phyloP scores from a whole-genome alignment of 2,113 vertebrate species.

The Miniopterus natalensis region DNA sequence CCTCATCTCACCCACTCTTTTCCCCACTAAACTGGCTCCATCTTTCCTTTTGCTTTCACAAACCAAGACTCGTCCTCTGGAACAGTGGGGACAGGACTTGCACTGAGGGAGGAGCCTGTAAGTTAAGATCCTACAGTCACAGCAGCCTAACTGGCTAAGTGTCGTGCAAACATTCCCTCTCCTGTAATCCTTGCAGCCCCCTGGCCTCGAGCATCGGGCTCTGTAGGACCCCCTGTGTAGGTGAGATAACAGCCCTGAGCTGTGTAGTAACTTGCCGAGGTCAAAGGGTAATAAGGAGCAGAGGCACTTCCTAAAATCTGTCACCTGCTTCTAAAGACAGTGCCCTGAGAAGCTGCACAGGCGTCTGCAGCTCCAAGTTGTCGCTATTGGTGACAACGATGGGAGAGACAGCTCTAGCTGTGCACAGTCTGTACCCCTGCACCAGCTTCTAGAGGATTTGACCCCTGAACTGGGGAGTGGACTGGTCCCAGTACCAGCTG shows the following conservation, averaged over 20 bases:
- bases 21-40: background rate
- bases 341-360: background rate
- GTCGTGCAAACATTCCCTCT: background rate
- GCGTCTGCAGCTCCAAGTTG: background rate
- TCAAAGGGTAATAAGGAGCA: background rate
- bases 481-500: background rate
- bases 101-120: background rate
- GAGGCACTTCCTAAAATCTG: background rate
- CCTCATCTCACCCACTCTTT: too few species aligned
- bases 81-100: accelerated
- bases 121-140: background rate
- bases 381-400: background rate
- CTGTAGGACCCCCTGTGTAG: background rate
- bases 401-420: background rate
- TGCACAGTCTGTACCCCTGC: accelerated
- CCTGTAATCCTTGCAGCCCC: background rate
- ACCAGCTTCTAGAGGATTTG: background rate
- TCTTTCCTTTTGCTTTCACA: background rate
- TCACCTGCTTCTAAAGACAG: background rate
- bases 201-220: background rate
- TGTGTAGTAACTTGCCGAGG: background rate
- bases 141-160: background rate
- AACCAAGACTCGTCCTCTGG: background rate
- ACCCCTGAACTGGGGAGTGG: background rate
- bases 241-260: background rate